Conservation (phyloP, 2,888 invertebrate species). For the Aphidoletes aphidimyza region DNA sequence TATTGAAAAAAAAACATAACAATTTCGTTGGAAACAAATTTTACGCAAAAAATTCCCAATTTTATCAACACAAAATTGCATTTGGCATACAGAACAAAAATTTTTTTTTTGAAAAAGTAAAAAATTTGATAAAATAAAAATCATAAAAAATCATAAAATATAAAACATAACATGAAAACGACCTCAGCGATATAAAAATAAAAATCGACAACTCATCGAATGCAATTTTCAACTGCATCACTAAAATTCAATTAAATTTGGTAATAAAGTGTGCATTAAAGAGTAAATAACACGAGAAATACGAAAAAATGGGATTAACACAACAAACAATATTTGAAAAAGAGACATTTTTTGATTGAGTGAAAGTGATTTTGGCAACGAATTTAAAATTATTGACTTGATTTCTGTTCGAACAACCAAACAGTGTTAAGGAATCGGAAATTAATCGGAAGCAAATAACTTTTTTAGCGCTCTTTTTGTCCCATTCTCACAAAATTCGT, state of each 20-base stretch:
- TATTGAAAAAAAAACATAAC: slow-evolving; percentile 56
- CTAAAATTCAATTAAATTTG: not conserved
- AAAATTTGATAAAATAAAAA: not conserved
- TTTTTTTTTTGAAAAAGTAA: not conserved
- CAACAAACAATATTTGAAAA: not conserved
- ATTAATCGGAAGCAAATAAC: not conserved
- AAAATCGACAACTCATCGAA: not conserved
- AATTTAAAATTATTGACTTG: not conserved
- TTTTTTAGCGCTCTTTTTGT: not conserved
- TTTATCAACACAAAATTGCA: slow-evolving; percentile 34
- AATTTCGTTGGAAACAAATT: slow-evolving; percentile 56
- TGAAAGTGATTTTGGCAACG: slow-evolving; percentile 20
- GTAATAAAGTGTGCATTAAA: not conserved
- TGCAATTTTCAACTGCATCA: slow-evolving; percentile 3
- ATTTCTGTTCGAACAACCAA: no score
- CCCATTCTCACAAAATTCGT: no score
- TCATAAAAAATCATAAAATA: not conserved
- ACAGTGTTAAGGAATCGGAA: no score
- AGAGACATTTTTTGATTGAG: slow-evolving; percentile 1
- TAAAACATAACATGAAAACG: not conserved
- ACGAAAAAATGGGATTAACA: not conserved
- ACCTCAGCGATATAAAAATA: not conserved
- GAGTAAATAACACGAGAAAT: not conserved
- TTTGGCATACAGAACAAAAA: not conserved
- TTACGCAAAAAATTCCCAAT: slow-evolving; percentile 3